phyloP scores from a whole-genome alignment of 2,113 vertebrate genomes.

The Campylorhamphus procurvoides region DNA sequence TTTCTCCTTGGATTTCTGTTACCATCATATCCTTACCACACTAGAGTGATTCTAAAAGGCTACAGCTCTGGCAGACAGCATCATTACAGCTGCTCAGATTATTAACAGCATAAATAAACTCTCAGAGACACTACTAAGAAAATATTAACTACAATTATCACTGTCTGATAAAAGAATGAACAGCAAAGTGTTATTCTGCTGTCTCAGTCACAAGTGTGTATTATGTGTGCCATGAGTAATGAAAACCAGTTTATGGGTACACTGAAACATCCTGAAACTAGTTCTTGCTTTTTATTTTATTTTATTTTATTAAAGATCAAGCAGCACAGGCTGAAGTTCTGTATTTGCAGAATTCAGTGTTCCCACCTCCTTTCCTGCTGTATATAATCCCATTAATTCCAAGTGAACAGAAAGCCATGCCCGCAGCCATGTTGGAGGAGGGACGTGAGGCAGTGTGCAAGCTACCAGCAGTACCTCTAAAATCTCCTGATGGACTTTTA shows the following conservation, averaged over 20 bases:
- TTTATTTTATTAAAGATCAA: conserved; percentile 13
- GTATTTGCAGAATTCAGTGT: background rate
- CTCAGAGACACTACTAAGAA: conserved; percentile 63
- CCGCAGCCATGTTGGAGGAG: background rate
- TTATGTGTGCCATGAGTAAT: background rate
- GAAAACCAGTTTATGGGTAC: conserved; percentile 28
- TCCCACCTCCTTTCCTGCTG: background rate
- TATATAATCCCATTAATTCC: conserved; percentile 45
- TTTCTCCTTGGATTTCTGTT: conserved; percentile 12
- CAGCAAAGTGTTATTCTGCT: conserved; percentile 46
- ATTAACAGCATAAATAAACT: conserved; percentile 65
- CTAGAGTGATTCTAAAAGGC: conserved; percentile 43
- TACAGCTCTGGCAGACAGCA: conserved; percentile 11
- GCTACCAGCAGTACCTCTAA: background rate
- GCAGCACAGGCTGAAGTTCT: background rate
- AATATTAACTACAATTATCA: conserved; percentile 54
- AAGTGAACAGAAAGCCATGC: conserved; percentile 7
- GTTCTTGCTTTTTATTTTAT: background rate
- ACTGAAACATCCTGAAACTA: conserved; percentile 21
- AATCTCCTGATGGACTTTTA: background rate
- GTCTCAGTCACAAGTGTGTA: background rate
- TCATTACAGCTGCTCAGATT: conserved; percentile 54
- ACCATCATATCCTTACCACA: background rate
- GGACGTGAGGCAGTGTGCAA: background rate
- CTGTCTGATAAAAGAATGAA: conserved; percentile 61